A percentile compares a stretch with the other conserved stretches of the same genome.
Evolutionary conservation across 2,888 invertebrate species (phyloP).

Genomic region (Lissonota sp.): DNA sequence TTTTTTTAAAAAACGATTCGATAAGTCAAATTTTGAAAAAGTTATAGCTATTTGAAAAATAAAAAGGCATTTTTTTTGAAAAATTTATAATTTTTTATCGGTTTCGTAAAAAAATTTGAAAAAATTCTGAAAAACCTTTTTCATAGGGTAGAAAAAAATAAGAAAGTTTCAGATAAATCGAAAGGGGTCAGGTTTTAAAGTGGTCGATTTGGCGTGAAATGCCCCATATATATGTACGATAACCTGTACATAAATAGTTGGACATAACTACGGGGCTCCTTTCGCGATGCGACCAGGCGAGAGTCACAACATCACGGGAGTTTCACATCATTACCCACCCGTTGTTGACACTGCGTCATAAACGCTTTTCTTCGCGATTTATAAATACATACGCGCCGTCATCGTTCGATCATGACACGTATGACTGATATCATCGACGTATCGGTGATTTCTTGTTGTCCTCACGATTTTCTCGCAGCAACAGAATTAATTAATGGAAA

Average conservation of each 20-base stretch:
- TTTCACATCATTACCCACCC: slow-evolving; percentile 79
- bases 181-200: too few relatives aligned
- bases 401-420: slow-evolving; percentile 43
- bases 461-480: background rate
- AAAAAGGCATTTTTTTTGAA: too few relatives aligned
- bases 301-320: slow-evolving; percentile 64
- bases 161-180: too few relatives aligned
- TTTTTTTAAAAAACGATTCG: too few relatives aligned
- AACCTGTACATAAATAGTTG: background rate
- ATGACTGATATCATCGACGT: slow-evolving; percentile 17
- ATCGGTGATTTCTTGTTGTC: background rate
- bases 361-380: slow-evolving; percentile 75
- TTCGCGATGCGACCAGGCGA: slow-evolving; percentile 64
- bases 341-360: slow-evolving; percentile 81
- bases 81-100: too few relatives aligned
- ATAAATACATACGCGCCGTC: background rate
- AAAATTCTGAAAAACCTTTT: too few relatives aligned
- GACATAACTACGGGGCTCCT: slow-evolving; percentile 61
- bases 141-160: too few relatives aligned
- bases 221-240: background rate
- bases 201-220: too few relatives aligned
- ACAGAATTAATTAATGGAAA: too few relatives aligned
- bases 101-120: too few relatives aligned
- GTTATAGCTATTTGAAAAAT: too few relatives aligned
- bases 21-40: too few relatives aligned